Conservation (phyloP, 2,113 vertebrate genomes). For the Lonchura striata region DNA sequence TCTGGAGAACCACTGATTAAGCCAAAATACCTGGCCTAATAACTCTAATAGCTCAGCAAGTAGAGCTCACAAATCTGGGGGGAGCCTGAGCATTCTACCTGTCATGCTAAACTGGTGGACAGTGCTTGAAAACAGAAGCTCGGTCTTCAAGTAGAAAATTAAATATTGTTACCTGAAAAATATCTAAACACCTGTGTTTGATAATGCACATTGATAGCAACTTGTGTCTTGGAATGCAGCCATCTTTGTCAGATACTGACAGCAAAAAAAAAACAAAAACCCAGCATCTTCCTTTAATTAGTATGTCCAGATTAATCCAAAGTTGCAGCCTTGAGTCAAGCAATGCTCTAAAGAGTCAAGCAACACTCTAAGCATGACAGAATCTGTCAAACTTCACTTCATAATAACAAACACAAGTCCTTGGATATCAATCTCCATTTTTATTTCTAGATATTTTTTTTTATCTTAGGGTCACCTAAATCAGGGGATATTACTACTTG, state of each 20-base stretch:
- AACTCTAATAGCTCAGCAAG: neutral
- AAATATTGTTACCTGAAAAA: neutral
- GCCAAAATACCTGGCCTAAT: neutral
- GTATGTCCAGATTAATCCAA: neutral
- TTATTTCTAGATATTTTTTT: neutral
- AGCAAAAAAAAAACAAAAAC: neutral
- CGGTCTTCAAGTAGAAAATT: neutral
- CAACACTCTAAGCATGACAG: neutral
- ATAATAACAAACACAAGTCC: neutral
- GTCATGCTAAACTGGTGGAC: neutral
- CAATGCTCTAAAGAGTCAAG: neutral
- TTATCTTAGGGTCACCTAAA: neutral
- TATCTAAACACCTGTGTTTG: neutral
- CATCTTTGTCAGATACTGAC: neutral
- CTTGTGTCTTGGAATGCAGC: neutral
- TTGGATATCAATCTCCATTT: neutral
- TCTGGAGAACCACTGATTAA: neutral
- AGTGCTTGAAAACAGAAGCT: neutral
- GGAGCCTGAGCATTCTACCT: neutral
- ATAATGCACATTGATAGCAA: neutral
- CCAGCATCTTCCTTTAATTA: neutral
- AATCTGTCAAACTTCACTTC: neutral
- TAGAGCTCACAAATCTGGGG: neutral
- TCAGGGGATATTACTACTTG: neutral
- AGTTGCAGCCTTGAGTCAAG: neutral